Percentiles rank a stretch among this genome's conserved stretches.
Evolutionary conservation across 2,113 vertebrate species (phyloP).

Genomic region (Thunnus thynnus): DNA sequence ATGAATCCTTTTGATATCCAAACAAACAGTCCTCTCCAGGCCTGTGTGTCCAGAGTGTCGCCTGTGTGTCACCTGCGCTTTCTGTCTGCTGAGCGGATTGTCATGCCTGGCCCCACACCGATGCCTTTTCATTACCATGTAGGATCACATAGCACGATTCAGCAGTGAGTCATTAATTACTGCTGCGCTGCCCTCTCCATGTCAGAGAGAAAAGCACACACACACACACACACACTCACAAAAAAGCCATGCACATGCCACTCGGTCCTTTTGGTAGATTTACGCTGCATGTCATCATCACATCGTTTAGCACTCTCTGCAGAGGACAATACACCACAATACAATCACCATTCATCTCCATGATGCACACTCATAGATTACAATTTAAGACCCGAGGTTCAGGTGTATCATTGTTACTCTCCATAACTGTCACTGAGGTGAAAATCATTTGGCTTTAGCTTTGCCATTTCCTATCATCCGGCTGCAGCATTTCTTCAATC

Average conservation of each 20-base stretch:
- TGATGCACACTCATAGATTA: conserved; percentile 62
- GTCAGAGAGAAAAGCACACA: conserved; percentile 65
- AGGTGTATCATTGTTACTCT: conserved; percentile 63
- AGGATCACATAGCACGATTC: conserved; percentile 81
- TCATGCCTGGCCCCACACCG: conserved; percentile 69
- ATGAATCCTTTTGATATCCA: conserved; percentile 28
- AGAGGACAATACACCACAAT: conserved; percentile 65
- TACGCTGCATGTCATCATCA: conserved; percentile 70
- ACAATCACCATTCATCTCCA: conserved; percentile 69
- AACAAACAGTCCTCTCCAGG: conserved; percentile 9
- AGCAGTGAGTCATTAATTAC: conserved; percentile 85
- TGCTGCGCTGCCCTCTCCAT: conserved; percentile 71
- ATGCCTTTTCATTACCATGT: conserved; percentile 81
- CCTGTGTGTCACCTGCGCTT: conserved; percentile 17
- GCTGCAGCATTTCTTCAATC: conserved; percentile 18
- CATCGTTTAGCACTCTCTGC: conserved; percentile 64
- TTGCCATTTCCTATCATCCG: conserved; percentile 32
- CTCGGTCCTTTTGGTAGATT: conserved; percentile 50
- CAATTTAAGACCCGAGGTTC: conserved; percentile 55
- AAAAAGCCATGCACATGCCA: conserved; percentile 13
- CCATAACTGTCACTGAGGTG: conserved; percentile 68
- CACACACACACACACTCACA: conserved; percentile 30
- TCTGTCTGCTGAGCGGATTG: conserved; percentile 66
- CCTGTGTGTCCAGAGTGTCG: conserved; percentile 27
- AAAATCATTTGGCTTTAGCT: conserved; percentile 47